Evolutionary conservation across 2,113 vertebrate genomes (phyloP), one percentile per base, ranked within the genome.

Genomic region (Ursus arctos): DNA sequence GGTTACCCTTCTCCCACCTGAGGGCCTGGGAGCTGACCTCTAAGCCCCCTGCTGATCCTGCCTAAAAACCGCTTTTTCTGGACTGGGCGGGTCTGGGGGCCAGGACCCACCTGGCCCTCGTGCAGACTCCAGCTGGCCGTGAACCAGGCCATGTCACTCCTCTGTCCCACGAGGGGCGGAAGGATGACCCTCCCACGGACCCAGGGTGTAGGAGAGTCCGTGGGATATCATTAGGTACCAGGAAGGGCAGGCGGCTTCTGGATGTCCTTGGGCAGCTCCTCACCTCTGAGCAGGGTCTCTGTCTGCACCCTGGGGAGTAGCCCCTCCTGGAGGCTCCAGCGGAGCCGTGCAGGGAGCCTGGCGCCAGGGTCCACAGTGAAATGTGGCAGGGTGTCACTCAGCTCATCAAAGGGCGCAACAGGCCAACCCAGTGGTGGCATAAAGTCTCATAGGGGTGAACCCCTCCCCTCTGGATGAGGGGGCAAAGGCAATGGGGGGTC

Each of bases 281-380:
- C 7, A 0, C 24, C 40, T 4, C 33, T 22, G 9, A 63, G 63
- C 61, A 4, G 4, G 15, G 7, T 19, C 80, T 13, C 12, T 1
- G 0, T 7, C 57, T 4, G n/a, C 14, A 0, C 33, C 74, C 21
- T 4, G 16, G 2, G 2, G 80, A 40, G 24, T 24, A 59, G 15
- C 11, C 22, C 76, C 13, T 14, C 33, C 47, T 0, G 12, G 33
- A 22, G 2, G 11, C 76, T 77, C 53, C 21, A 0, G 24, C 31
- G 24, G 57, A 69, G 67, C 43, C 65, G 6, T 0, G 7, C 7
- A 4, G 69, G 47, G 63, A n/a, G 24, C 63, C 51, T 2, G n/a
- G 61, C 40, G 0, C 65, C 19, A 16, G 21, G 13, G 31, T 11
- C 49, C 18, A 2, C 13, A 4, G 14, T 4, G 51, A 88, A 24